Evolutionary conservation across 2,888 invertebrate species (phyloP), one percentile per base, ranked within the genome.

Genomic region (Drosophila pseudotakahashii): DNA sequence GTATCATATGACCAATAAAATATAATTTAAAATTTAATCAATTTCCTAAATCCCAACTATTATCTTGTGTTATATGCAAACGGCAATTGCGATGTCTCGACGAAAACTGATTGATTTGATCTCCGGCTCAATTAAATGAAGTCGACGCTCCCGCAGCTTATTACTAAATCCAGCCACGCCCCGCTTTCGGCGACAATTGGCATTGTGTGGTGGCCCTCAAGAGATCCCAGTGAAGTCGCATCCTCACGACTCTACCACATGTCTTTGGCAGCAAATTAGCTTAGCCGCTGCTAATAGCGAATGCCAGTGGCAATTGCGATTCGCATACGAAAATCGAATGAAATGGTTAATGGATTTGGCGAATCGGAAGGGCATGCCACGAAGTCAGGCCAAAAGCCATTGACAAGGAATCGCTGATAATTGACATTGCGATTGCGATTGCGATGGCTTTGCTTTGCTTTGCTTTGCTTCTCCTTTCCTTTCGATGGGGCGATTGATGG

Each of bases 341-440:
- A 83, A 80, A 83, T 76, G 52, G 72, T 74, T 86, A 88, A 83
- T 83, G 81, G 81, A 72, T 66, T 73, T 72, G 69, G 50, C 48
- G 59, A 62, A 81, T 85, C 72, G 73, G 48, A 30, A 36, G 77
- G 76, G 76, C 73, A 45, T 26, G 53, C 45, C 52, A 57, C 7
- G 14, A 19, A 64, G 34, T 32, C 48, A 58, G 30, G 30, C 30
- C 30, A 30, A 30, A 13, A 63, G 53, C 69, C 73, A 54, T 73
- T 80, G 84, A 77, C 85, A 82, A 79, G 78, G 74, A 84, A 88
- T 73, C 63, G 72, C 88, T 79, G 89, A 87, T 84, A 84, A 84
- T 84, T 84, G 84, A 89, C 84, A 88, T 76, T 84, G 67, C 53
- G 73, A 70, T 76, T 84, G 67, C 53, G 73, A 70, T 79, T 52